These are phyloP conservation scores for Psilopogon haemacephalus DNA, from an alignment of 2,113 vertebrate genomes.

Conservation along the genomic window DNA sequence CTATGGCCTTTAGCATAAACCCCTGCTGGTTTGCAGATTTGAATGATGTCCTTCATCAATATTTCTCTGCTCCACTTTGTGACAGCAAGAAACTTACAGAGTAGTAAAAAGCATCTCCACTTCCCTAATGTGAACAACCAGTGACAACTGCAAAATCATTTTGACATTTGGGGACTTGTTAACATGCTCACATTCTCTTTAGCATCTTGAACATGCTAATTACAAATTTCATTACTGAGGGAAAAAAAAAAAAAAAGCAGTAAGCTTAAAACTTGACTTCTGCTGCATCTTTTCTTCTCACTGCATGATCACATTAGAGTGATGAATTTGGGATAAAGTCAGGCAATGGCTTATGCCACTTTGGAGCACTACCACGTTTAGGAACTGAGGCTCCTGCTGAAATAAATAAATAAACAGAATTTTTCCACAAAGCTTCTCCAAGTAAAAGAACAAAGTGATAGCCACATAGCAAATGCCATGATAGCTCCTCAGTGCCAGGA, in stretches of 20 bases:
- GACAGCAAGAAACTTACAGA: constrained; percentile 4
- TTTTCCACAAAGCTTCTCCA: background rate
- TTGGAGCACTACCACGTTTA: background rate
- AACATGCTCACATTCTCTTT: constrained; percentile 9
- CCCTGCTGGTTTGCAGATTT: background rate
- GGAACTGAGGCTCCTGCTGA: background rate
- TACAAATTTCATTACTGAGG: constrained; percentile 14
- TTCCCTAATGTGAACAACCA: background rate
- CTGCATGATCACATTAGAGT: background rate
- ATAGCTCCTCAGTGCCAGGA: background rate
- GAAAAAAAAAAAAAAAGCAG: background rate
- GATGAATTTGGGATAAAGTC: background rate
- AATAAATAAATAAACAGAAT: too few species aligned
- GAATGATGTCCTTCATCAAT: constrained; percentile 29
- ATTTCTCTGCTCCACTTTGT: constrained; percentile 10
- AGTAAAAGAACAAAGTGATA: background rate
- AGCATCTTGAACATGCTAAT: constrained; percentile 50
- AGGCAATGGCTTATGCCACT: background rate
- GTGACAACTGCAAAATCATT: constrained; percentile 28
- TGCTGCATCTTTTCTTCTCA: background rate
- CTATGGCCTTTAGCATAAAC: constrained; percentile 50
- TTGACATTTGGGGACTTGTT: constrained; percentile 50
- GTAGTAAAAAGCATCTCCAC: background rate
- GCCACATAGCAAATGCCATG: rapidly evolving
- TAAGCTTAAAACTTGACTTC: background rate